Base-by-base conservation (phyloP, 2,797 vertebrate genomes). In the Numenius phaeopus region DNA sequence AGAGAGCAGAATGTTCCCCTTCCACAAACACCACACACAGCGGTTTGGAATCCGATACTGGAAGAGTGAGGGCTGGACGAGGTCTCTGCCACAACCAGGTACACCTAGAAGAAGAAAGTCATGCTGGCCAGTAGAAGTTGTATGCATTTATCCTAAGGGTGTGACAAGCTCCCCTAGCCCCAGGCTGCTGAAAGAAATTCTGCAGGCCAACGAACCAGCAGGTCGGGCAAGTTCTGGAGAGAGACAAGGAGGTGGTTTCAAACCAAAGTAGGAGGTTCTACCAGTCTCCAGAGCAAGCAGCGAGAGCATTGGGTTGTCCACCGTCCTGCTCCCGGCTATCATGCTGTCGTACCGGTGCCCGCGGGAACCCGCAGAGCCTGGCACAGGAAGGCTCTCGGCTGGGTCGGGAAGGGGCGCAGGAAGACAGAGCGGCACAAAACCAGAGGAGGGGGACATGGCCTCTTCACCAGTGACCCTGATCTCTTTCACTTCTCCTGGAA, bases 331-430 rank as follows among this genome's bases (percentile, higher is more conserved):
- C 21, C 71, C 46, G 21, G 58, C 91, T 66, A 75, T 78, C 94
- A 82, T 1, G 1, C 91, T 83, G 89, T 89, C 34, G 37, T 46
- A 21, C 92, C 76, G 83, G 89, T 89, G 90, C 62, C 90, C 89
- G 88, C 89, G 49, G 21, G 40, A 84, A 91, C 82, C 17, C 22
- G 49, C 92, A 87, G 58, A 66, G 40, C 79, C 24, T 18, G 30
- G 84, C 64, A 37, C 73, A 46, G 30, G 72, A 44, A 59, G 24
- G 75, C 70, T 82, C 61, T 82, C 50, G 82, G 66, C 59, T 95
- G 39, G 76, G 34, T 58, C 73, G 72, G 70, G 73, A 90, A 76
- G 7, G 23, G n/a, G 61, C 79, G 69, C 50, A 27, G 78, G 46
- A 58, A 71, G 22, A 73, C 24, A 58, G 49, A 83, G 30, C 54